Base-by-base conservation (phyloP, 2,888 invertebrate genomes). In the Luperina testacea region DNA sequence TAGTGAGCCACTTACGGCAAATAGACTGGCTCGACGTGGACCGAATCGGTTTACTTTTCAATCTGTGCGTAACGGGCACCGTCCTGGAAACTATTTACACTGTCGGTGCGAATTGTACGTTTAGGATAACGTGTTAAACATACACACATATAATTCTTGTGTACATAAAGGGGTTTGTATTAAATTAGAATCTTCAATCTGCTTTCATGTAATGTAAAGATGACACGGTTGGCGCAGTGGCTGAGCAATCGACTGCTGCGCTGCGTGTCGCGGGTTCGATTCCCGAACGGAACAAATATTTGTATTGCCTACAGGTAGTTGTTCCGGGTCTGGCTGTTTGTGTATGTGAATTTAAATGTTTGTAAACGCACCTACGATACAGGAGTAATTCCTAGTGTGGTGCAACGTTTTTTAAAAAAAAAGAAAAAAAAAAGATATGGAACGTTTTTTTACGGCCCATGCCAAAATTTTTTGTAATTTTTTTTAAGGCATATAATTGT, bases 1-100 rank as follows among this genome's bases (percentile, higher is more conserved):
- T 78, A 78, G 74, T 78, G 76, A 75, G 73, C 72, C 87, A 88
- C 78, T 87, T 86, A 86, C 77, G 75, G 82, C 84, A 82, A 89
- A 91, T 87, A 89, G 85, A 89, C 85, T 79, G 84, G 79, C 78
- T 80, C 84, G 84, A 89, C 91, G 90, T 84, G 89, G 82, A 70
- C 78, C 65, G 87, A 89, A 90, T 91, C 84, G 81, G 90, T 91
- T 92, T 92, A 91, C 87, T 90, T 91, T 91, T 87, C 91, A 90
- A 91, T 91, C 82, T 82, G 81, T 59, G 72, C 57, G 72, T 38
- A 59, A 71, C 67, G 69, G 57, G 42, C 64, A 38, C 65, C 69
- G 64, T 42, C 69, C 59, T n/a, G 27, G 48, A 61, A 72, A 67
- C 67, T 77, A 72, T 77, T 82, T 80, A 70, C 72, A 67, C 77